phyloP scores from a whole-genome alignment of 1,140 invertebrate genomes.

The Bombyx mandarina region DNA sequence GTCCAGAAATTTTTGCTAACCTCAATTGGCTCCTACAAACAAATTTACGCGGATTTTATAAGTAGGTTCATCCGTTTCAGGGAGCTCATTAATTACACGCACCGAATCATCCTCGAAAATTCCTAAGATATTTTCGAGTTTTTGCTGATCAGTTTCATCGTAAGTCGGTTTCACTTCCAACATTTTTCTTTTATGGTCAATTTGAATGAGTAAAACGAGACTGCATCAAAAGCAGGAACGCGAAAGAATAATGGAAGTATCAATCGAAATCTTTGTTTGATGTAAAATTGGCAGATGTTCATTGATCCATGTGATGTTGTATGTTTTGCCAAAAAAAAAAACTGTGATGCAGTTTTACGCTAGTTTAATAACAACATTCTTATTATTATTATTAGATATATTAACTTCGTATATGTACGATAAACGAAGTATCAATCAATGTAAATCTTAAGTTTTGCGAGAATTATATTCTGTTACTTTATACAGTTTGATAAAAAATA shows the following conservation, averaged over 20 bases:
- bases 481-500: not conserved
- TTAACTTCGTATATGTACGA: too few relatives aligned
- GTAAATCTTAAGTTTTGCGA: not conserved
- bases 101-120: slow-evolving; percentile 3
- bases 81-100: not conserved
- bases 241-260: slow-evolving; percentile 35
- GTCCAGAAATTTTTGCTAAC: slow-evolving; percentile 38
- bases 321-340: slow-evolving; percentile 6
- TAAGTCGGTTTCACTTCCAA: slow-evolving; percentile 5
- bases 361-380: too few relatives aligned
- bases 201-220: slow-evolving; percentile 21
- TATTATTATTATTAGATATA: too few relatives aligned
- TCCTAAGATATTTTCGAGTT: slow-evolving; percentile 7
- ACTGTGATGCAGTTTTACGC: too few relatives aligned
- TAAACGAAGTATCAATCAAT: not conserved
- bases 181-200: slow-evolving; percentile 11
- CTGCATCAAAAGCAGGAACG: slow-evolving; percentile 18
- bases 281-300: too few relatives aligned
- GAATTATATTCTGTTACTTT: not conserved
- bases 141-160: slow-evolving; percentile 3
- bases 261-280: slow-evolving; percentile 3
- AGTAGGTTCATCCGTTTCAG: not conserved
- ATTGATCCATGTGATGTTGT: slow-evolving; percentile 12
- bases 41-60: not conserved
- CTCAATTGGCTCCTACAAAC: slow-evolving; percentile 46